A percentile compares a stretch with the other conserved stretches of the same genome.
Conservation (phyloP, 2,797 vertebrate species). For the Heteromormyrus szaboi region DNA sequence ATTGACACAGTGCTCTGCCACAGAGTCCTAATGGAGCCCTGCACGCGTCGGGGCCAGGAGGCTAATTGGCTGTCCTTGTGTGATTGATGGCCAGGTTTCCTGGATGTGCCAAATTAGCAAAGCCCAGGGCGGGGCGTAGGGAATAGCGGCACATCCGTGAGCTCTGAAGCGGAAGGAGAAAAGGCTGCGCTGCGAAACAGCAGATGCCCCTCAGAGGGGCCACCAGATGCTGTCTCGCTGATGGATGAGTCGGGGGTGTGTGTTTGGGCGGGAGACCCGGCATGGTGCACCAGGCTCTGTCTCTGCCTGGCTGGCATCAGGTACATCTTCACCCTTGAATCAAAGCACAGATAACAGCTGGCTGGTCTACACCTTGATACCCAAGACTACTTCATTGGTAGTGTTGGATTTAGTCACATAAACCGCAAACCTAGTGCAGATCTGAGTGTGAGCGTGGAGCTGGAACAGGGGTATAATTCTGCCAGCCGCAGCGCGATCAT, state of each 20-base stretch:
- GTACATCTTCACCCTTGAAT: slow-evolving; percentile 8
- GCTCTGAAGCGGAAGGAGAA: slow-evolving; percentile 34
- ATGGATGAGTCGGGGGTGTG: slow-evolving; percentile 30
- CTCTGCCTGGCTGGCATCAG: slow-evolving; percentile 21
- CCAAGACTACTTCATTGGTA: not conserved
- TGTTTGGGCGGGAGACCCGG: slow-evolving; percentile 23
- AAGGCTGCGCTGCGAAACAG: slow-evolving; percentile 29
- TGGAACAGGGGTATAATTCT: not conserved
- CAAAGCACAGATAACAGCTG: not conserved
- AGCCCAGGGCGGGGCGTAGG: slow-evolving; percentile 33
- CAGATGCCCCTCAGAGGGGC: slow-evolving; percentile 36
- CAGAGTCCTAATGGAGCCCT: slow-evolving; percentile 34
- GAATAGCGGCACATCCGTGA: slow-evolving; percentile 19
- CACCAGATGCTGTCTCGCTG: slow-evolving; percentile 28
- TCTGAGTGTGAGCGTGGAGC: not conserved
- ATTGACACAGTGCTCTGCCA: slow-evolving; percentile 31
- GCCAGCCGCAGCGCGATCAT: not conserved
- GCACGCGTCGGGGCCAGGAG: slow-evolving; percentile 42
- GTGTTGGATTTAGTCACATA: not conserved
- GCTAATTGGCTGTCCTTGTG: slow-evolving; percentile 54
- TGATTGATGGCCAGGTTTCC: slow-evolving; percentile 55
- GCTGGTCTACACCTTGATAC: not conserved
- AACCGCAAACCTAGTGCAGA: not conserved
- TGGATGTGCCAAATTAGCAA: slow-evolving; percentile 46
- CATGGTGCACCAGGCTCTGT: slow-evolving; percentile 27